Conservation (phyloP, 1,140 invertebrate genomes). For the Drosophila melanica region DNA sequence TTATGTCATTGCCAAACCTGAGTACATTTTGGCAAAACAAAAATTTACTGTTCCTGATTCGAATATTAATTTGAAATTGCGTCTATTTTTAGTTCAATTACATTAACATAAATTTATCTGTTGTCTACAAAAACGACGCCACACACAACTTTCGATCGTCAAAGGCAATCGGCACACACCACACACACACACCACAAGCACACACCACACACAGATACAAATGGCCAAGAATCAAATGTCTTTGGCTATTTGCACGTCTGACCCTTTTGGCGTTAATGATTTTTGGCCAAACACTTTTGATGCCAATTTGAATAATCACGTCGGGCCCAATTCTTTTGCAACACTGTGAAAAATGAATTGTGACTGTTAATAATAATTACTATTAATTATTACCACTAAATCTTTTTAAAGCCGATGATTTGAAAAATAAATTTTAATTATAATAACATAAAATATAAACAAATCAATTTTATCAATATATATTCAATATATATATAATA, state of each 20-base stretch:
- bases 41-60: conserved; percentile 15
- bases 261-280: conserved; percentile 68
- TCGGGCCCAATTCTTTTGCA: conserved; percentile 47
- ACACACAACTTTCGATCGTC: conserved; percentile 57
- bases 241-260: conserved; percentile 67
- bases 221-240: conserved; percentile 30
- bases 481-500: too few species aligned
- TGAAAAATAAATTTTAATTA: too few species aligned
- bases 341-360: conserved; percentile 58
- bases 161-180: conserved; percentile 40
- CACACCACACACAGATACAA: conserved; percentile 22
- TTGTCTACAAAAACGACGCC: conserved; percentile 32
- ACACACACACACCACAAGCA: too few species aligned
- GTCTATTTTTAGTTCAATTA: conserved; percentile 31
- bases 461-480: too few species aligned
- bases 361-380: too few species aligned
- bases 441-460: too few species aligned
- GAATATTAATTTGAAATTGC: conserved; percentile 34
- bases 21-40: conserved; percentile 30
- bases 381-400: too few species aligned
- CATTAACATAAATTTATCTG: conserved; percentile 61
- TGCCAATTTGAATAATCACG: conserved; percentile 26
- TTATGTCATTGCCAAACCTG: conserved; percentile 52
- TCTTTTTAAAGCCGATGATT: too few species aligned
- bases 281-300: conserved; percentile 59